Base-by-base conservation (phyloP, 2,113 vertebrate genomes). In the Sardina pilchardus region DNA sequence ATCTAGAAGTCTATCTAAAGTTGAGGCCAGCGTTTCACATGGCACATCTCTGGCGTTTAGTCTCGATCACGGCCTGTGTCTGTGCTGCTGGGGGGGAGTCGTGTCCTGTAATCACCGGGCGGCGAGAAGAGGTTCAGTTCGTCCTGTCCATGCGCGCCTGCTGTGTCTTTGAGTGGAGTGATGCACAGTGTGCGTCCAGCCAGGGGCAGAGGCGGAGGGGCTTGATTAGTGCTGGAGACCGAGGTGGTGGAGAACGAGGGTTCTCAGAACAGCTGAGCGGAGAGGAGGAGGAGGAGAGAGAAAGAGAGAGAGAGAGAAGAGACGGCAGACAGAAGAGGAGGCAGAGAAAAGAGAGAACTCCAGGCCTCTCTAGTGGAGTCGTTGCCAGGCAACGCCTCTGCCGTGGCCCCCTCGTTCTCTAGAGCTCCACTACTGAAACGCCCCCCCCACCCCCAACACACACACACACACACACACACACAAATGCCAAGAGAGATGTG, bases 301-400 rank as follows among this genome's bases (percentile, higher is more conserved):
- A 34, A 34, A n/a, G n/a, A 17, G 34, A 36, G 30, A 36, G 17
- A 34, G n/a, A 26, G 63, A 71, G 63, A 30, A 9, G 24, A 71
- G 63, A 30, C 1, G 24, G 63, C 24, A 75, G 67, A 75, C 10
- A 75, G 67, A 14, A 2, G 12, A 63, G 59, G 30, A 12, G 26
- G 67, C n/a, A 36, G 30, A 34, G 30, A 34, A 34, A 34, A 17
- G 34, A 36, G 30, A 36, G 17, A 34, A 83, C 53, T 42, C 82
- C 24, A 83, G 47, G 81, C 83, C 36, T 83, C 39, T 85, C 82
- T 50, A 43, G 19, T 50, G 12, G 24, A n/a, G 78, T 42, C 7
- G 34, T 88, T 19, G 80, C 87, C 87, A 81, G 85, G 87, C 84
- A 88, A 88, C 87, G 83, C 84, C 43, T 43, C 75, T 34, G 50